These are phyloP conservation scores for Clitarchus hookeri DNA, from an alignment of 2,888 invertebrate genomes.

Conservation along the genomic window DNA sequence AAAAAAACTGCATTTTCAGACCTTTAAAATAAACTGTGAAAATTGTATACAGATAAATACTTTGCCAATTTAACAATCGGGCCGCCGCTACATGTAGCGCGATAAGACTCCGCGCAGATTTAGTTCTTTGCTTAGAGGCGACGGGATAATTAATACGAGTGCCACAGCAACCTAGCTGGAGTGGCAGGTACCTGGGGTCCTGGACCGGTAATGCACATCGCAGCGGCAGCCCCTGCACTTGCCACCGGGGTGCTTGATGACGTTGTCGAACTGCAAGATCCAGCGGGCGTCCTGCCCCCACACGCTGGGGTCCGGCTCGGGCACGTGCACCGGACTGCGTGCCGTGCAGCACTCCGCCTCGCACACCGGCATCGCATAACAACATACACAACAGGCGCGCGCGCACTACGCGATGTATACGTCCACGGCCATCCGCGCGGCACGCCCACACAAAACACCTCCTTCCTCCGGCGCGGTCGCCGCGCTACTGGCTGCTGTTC, in stretches of 20 bases:
- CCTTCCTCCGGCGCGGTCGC: neutral
- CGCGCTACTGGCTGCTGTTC: neutral
- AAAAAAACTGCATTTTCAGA: too few relatives aligned
- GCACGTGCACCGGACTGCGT: slow-evolving; percentile 27
- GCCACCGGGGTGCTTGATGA: slow-evolving; percentile 57
- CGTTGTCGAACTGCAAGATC: slow-evolving; percentile 60
- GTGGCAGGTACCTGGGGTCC: neutral
- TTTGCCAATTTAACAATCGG: too few relatives aligned
- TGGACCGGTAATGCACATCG: slow-evolving; percentile 51
- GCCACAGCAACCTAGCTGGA: too few relatives aligned
- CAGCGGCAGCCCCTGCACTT: slow-evolving; percentile 56
- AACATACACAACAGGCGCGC: neutral
- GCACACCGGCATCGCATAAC: slow-evolving; percentile 32
- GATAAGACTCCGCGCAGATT: too few relatives aligned
- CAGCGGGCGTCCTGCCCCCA: slow-evolving; percentile 59
- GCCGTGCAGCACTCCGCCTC: slow-evolving; percentile 28
- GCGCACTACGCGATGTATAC: slow-evolving; percentile 15
- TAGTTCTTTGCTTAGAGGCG: too few relatives aligned
- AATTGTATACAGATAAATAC: too few relatives aligned
- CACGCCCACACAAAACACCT: neutral
- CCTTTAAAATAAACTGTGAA: too few relatives aligned
- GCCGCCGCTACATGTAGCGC: too few relatives aligned
- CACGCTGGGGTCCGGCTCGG: slow-evolving; percentile 44
- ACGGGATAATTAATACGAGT: too few relatives aligned
- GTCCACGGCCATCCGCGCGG: slow-evolving; percentile 17